Conservation (phyloP, 2,113 vertebrate species). For the Acanthochromis polyacanthus region DNA sequence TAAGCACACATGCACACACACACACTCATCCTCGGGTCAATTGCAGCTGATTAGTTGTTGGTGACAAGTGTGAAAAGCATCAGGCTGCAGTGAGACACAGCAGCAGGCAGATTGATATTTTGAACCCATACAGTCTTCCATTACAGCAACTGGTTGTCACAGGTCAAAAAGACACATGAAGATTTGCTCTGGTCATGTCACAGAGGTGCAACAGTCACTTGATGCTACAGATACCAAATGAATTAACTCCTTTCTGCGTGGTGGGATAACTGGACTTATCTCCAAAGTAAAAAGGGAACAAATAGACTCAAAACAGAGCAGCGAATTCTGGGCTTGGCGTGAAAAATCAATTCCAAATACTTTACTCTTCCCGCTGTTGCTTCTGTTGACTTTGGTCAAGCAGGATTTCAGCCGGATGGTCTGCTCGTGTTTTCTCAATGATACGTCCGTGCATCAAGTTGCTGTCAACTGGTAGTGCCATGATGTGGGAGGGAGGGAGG, state of each 20-base stretch:
- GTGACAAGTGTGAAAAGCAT: conserved; percentile 77
- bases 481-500: conserved; percentile 64
- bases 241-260: neutral
- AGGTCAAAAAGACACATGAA: conserved; percentile 23
- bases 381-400: conserved; percentile 51
- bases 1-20: conserved; percentile 16
- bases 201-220: neutral
- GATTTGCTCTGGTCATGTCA: conserved; percentile 2
- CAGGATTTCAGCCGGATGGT: conserved; percentile 46
- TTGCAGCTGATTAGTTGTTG: conserved; percentile 61
- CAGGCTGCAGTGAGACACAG: conserved; percentile 45
- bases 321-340: conserved; percentile 18
- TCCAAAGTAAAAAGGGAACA: conserved; percentile 20
- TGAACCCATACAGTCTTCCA: conserved; percentile 32
- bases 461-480: conserved; percentile 78
- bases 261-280: neutral
- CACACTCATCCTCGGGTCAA: conserved; percentile 49
- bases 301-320: conserved; percentile 8
- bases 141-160: conserved; percentile 9
- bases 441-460: conserved; percentile 79
- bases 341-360: conserved; percentile 31
- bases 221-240: conserved; percentile 7
- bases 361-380: conserved; percentile 29
- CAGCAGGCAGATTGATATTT: conserved; percentile 40
- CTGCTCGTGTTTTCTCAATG: conserved; percentile 71